phyloP scores from a whole-genome alignment of 1,140 invertebrate species.

The Drosophila oshimai region DNA sequence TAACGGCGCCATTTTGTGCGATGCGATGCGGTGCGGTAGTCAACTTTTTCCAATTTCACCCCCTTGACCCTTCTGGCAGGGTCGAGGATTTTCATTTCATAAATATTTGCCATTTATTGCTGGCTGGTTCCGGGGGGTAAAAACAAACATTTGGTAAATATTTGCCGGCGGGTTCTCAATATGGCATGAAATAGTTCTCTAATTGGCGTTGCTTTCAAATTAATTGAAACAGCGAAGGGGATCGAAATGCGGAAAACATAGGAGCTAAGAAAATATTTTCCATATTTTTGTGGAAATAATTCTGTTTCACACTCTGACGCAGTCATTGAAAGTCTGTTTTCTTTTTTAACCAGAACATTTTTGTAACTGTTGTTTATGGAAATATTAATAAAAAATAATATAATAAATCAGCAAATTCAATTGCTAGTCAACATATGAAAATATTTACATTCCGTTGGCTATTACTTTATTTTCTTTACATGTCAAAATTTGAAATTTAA shows the following conservation, averaged over 20 bases:
- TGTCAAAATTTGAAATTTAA: no score
- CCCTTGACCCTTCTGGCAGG: conserved; percentile 31
- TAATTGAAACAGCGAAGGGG: conserved; percentile 18
- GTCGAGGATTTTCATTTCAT: conserved; percentile 50
- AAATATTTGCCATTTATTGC: conserved; percentile 57
- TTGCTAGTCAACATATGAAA: neutral
- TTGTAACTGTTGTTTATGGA: neutral
- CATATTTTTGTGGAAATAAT: neutral
- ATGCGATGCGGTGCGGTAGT: no score
- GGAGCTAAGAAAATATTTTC: neutral
- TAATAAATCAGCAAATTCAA: neutral
- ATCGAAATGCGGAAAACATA: neutral
- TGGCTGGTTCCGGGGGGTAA: neutral
- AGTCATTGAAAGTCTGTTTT: no score
- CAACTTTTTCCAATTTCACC: conserved; percentile 62
- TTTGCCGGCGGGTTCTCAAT: conserved; percentile 13
- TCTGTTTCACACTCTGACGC: neutral
- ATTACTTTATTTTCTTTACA: no score
- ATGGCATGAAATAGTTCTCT: conserved; percentile 43
- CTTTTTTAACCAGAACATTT: no score
- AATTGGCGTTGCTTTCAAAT: conserved; percentile 46
- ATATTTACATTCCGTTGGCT: neutral
- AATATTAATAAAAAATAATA: neutral
- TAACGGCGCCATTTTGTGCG: conserved; percentile 65
- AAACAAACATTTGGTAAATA: conserved; percentile 40